These are phyloP conservation scores for Cephus cinctus DNA, from an alignment of 1,140 invertebrate species.

Conservation along the genomic window DNA sequence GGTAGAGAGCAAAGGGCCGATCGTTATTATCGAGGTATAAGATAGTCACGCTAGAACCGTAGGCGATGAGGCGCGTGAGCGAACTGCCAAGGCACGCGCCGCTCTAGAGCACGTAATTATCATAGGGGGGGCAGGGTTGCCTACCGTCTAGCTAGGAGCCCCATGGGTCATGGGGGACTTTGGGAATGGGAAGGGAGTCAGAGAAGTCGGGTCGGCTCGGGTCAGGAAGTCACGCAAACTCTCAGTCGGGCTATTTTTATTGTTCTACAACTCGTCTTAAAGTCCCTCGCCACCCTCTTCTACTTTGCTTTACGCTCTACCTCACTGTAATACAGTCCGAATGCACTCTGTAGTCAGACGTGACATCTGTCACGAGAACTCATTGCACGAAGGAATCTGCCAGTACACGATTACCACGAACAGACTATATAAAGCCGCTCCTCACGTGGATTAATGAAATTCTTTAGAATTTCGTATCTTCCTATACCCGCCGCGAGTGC, in stretches of 20 bases:
- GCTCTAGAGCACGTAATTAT: constrained; percentile 47
- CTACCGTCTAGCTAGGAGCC: constrained; percentile 3
- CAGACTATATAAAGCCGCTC: not conserved
- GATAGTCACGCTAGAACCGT: constrained; percentile 46
- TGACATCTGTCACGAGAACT: not conserved
- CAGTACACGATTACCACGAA: not conserved
- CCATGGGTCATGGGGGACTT: constrained; percentile 6
- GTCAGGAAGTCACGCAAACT: constrained; percentile 46
- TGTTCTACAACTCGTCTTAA: not conserved
- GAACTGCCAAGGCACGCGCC: constrained; percentile 46
- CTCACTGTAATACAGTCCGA: no score
- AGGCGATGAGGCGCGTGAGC: constrained; percentile 36
- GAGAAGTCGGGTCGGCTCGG: constrained; percentile 25
- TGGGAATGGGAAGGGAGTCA: constrained; percentile 4
- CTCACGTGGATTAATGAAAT: not conserved
- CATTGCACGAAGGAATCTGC: no score
- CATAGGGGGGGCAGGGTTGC: constrained; percentile 21
- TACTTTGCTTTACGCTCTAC: not conserved
- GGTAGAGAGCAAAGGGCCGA: constrained; percentile 19
- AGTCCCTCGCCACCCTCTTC: not conserved
- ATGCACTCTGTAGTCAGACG: not conserved
- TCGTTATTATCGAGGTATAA: constrained; percentile 30
- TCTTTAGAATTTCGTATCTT: no score
- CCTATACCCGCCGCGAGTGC: no score
- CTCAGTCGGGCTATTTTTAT: constrained; percentile 25